phyloP scores from a whole-genome alignment of 2,113 vertebrate genomes.

The Calypte anna region DNA sequence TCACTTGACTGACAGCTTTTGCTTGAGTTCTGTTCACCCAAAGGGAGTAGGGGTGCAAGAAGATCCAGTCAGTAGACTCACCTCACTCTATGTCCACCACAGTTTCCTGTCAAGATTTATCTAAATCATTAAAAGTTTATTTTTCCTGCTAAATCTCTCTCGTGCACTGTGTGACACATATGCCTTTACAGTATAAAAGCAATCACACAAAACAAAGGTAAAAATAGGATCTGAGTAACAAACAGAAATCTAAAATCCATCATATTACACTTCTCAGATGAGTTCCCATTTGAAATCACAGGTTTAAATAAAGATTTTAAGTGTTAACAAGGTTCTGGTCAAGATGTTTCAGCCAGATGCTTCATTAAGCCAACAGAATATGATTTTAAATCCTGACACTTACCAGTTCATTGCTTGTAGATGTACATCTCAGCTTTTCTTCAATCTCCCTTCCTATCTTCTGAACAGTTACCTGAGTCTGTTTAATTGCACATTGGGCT shows the following conservation, averaged over 20 bases:
- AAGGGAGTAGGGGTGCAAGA: neutral
- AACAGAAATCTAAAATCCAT: neutral
- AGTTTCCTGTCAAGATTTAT: slow-evolving; percentile 11
- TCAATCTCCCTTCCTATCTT: slow-evolving; percentile 98
- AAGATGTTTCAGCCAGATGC: neutral
- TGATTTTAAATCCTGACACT: slow-evolving; percentile 33
- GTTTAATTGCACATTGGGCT: slow-evolving; percentile 97
- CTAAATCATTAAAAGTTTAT: neutral
- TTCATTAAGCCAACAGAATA: neutral
- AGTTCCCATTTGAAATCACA: neutral
- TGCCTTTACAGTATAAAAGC: neutral
- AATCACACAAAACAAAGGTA: neutral
- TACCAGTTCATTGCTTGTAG: slow-evolving; percentile 91
- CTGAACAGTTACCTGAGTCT: slow-evolving; percentile 98
- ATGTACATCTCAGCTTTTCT: slow-evolving; percentile 91
- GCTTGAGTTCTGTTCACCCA: neutral
- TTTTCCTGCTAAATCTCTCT: slow-evolving; percentile 10
- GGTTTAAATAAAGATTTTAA: slow-evolving; percentile 1
- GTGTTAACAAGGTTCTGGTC: neutral
- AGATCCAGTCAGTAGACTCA: neutral
- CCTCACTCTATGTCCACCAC: neutral
- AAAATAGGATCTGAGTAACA: neutral
- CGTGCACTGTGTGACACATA: neutral
- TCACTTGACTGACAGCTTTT: neutral
- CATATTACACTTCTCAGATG: neutral